Evolutionary conservation across 2,797 vertebrate genomes (phyloP).

Genomic region (Silurus lanzhouensis): DNA sequence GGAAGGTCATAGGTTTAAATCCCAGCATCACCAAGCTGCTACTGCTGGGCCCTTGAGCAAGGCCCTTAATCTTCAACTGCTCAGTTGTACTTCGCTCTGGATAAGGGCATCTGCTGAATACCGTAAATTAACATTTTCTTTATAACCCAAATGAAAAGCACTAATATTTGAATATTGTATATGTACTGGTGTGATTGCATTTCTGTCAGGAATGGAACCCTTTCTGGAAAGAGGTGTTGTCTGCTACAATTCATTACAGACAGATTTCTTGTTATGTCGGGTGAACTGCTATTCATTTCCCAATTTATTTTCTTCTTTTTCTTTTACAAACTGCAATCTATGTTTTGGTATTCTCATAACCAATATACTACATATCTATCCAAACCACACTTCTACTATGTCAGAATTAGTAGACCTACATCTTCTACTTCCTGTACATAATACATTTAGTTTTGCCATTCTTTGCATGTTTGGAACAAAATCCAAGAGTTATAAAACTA

Average conservation of each 20-base stretch:
- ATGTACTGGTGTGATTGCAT: neutral
- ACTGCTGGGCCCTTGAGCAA: too few species aligned
- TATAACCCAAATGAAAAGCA: neutral
- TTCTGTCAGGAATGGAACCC: too few species aligned
- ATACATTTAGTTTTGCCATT: neutral
- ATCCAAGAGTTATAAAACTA: neutral
- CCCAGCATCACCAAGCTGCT: too few species aligned
- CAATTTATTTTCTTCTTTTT: neutral
- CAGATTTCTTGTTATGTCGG: neutral
- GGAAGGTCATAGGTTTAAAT: too few species aligned
- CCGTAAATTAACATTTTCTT: neutral
- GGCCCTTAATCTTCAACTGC: too few species aligned
- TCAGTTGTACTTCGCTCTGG: too few species aligned
- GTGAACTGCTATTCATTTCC: neutral
- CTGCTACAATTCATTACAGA: too few species aligned
- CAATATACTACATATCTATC: neutral
- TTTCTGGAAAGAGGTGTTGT: too few species aligned
- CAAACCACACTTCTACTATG: neutral
- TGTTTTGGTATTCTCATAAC: neutral
- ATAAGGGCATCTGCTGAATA: too few species aligned
- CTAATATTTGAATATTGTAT: neutral
- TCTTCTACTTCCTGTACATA: neutral
- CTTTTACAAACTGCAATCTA: neutral
- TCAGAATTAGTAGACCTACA: neutral
- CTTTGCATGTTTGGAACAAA: too few species aligned